Base-by-base conservation (phyloP, 2,113 vertebrate genomes). In the Camelus dromedarius region DNA sequence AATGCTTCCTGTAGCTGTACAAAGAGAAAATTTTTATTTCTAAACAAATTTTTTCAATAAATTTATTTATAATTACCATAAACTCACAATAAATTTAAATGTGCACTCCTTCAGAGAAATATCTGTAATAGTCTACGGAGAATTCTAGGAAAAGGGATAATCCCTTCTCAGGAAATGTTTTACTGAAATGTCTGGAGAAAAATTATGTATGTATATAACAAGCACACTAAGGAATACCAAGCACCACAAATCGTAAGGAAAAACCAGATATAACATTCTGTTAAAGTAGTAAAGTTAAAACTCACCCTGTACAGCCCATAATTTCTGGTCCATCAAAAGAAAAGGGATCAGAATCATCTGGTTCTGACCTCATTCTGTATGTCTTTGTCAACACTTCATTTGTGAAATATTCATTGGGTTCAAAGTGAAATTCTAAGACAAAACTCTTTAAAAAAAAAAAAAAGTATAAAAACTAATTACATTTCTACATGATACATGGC, bases 311-410 rank as follows among this genome's bases (percentile, higher is more conserved):
- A 98, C 99, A 99, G 93, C 99, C 99, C 99, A 99, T 99, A 97
- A 99, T 99, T 98, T 99, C 99, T 19, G 99, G 99, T 67, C 99
- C 99, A 48, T 99, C 99, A 56, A 99, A 99, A 84, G 99, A 99
- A 98, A 99, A 99, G 10, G 99, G 99, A 98, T 99, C 99, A 72
- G 97, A 99, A 98, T 99, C 99, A 84, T 99, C 99, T 3, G 99
- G 99, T 98, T 99, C 99, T 66, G 99, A 99, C 89, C 99, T 99
- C 99, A 99, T 99, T 98, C 99, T 99, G 30, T 99, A 99, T 0
- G 99, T 99, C 98, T 99, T 99, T 56, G 98, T 99, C 98, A 99
- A 96, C 85, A 99, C 92, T 98, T 99, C 99, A 98, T 99, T 99
- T 98, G 99, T 99, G 99, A 99, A 99, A 98, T 99, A 99, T 91